Conservation (phyloP, 2,888 invertebrate genomes). For the Epinotia demarniana region DNA sequence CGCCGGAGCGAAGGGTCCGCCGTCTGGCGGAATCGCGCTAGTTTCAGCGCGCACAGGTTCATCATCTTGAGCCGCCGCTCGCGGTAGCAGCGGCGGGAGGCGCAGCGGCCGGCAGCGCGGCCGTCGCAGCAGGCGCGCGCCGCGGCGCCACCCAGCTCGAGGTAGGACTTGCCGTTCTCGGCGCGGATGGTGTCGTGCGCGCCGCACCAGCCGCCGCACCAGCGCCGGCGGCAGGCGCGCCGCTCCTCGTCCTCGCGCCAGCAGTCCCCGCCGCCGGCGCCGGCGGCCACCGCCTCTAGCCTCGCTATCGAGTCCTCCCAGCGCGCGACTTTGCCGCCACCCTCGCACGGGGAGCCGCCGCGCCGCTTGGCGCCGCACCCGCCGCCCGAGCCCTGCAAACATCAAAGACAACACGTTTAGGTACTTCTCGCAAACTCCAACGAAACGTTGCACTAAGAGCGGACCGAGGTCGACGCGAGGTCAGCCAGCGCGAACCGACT, state of each 20-base stretch:
- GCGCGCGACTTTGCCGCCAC: slow-evolving; percentile 81
- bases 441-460: slow-evolving; percentile 31
- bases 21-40: slow-evolving; percentile 93
- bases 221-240: slow-evolving; percentile 83
- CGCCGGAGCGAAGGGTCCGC: slow-evolving; percentile 95
- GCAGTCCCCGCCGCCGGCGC: slow-evolving; percentile 86
- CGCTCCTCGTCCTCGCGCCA: slow-evolving; percentile 84
- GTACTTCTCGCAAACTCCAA: slow-evolving; percentile 14
- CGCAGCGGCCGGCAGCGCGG: slow-evolving; percentile 90
- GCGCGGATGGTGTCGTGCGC: slow-evolving; percentile 93
- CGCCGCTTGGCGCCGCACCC: slow-evolving; percentile 84
- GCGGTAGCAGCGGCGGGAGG: slow-evolving; percentile 92
- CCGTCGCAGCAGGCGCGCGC: slow-evolving; percentile 92
- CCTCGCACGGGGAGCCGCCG: slow-evolving; percentile 80
- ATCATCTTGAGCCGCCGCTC: slow-evolving; percentile 94
- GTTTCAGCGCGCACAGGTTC: slow-evolving; percentile 96
- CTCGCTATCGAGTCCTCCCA: slow-evolving; percentile 82
- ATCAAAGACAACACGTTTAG: slow-evolving; percentile 51
- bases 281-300: slow-evolving; percentile 85
- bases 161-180: slow-evolving; percentile 95
- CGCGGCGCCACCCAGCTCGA: slow-evolving; percentile 92
- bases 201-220: slow-evolving; percentile 84
- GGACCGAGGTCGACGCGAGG: slow-evolving; percentile 43
- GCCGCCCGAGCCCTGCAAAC: slow-evolving; percentile 82
- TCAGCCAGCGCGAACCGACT: slow-evolving; percentile 35